phyloP scores from a whole-genome alignment of 2,888 invertebrate genomes.

The Julus scanicus region DNA sequence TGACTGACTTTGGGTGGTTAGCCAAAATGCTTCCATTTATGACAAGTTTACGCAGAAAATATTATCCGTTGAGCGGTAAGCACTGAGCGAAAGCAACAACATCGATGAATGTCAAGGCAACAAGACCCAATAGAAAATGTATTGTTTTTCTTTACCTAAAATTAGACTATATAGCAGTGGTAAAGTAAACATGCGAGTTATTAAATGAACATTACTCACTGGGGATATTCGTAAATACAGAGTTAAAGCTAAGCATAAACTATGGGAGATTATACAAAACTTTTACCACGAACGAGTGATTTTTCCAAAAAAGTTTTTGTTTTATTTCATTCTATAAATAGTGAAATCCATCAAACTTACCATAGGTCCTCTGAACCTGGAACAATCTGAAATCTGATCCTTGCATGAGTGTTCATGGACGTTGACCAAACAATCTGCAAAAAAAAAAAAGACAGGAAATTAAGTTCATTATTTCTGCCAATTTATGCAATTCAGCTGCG shows the following conservation, averaged over 20 bases:
- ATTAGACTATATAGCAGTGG: too few species aligned
- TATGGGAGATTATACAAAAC: too few species aligned
- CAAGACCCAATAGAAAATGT: too few species aligned
- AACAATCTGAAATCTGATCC: slow-evolving; percentile 87
- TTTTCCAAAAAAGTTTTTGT: background rate
- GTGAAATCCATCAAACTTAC: background rate
- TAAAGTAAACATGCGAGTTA: too few species aligned
- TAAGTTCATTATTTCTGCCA: too few species aligned
- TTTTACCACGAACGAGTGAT: background rate
- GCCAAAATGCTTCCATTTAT: slow-evolving; percentile 4
- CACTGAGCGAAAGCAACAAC: background rate
- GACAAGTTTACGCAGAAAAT: background rate
- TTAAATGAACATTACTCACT: too few species aligned
- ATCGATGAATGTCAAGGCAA: background rate
- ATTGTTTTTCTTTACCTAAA: too few species aligned
- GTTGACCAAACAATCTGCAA: slow-evolving; percentile 83
- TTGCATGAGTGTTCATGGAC: slow-evolving; percentile 89
- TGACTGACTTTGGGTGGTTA: slow-evolving; percentile 19
- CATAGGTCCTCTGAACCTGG: slow-evolving; percentile 60
- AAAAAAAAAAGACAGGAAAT: slow-evolving; percentile 56
- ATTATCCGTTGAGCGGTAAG: background rate
- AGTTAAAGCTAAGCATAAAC: too few species aligned
- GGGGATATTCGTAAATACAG: too few species aligned
- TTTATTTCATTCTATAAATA: background rate
- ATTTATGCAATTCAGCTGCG: too few species aligned